Percentiles rank a stretch among this genome's conserved stretches.
Evolutionary conservation across 2,888 invertebrate genomes (phyloP).

Genomic region (Lepidochrysops patricia): DNA sequence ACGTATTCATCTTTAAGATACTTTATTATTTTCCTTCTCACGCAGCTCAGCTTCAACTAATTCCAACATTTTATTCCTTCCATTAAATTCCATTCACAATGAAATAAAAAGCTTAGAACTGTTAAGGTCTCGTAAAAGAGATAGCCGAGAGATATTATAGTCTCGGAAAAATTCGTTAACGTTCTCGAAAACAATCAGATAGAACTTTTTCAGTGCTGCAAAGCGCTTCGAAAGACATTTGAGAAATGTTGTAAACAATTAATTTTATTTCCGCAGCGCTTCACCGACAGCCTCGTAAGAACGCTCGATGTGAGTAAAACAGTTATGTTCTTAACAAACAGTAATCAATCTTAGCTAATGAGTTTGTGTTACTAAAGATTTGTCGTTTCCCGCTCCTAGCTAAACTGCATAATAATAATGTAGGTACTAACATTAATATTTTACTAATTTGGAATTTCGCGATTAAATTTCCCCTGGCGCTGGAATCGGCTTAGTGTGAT

Average conservation of each 20-base stretch:
- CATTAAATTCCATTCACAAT: neutral
- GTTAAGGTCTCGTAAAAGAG: neutral
- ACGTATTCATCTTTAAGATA: too few relatives aligned
- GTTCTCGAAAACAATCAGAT: neutral
- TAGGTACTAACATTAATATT: neutral
- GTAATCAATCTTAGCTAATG: slow-evolving; percentile 44
- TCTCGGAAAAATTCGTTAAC: neutral
- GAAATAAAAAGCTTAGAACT: neutral
- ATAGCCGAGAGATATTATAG: neutral
- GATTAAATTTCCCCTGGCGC: neutral
- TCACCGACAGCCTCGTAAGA: slow-evolving; percentile 45
- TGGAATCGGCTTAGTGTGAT: neutral
- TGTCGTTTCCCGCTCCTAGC: slow-evolving; percentile 7
- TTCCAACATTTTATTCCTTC: too few relatives aligned
- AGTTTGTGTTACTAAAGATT: slow-evolving; percentile 22
- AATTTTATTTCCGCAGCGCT: slow-evolving; percentile 41
- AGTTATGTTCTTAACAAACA: slow-evolving; percentile 50
- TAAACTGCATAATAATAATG: slow-evolving; percentile 2
- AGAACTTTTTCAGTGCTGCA: neutral
- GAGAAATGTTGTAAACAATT: slow-evolving; percentile 13
- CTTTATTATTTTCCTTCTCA: too few relatives aligned
- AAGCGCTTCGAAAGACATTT: neutral
- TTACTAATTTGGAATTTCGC: neutral
- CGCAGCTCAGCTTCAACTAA: too few relatives aligned
- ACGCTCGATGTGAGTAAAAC: slow-evolving; percentile 58